Base-by-base conservation (phyloP, 2,797 vertebrate species). In the Chanos chanos region DNA sequence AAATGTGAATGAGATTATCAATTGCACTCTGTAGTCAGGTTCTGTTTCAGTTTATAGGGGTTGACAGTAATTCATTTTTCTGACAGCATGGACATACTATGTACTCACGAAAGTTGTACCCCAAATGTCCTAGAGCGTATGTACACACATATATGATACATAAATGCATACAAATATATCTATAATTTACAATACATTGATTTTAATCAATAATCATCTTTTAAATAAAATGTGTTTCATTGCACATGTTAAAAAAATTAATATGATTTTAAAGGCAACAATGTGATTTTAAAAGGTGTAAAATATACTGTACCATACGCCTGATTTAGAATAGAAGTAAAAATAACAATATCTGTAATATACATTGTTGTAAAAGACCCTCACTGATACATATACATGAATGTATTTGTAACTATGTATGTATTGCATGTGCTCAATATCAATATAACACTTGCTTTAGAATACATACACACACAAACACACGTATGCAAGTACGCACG, bases 191-290 rank as follows among this genome's bases (percentile, higher is more conserved):
- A 87, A 82, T 85, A 89, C 78, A 84, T 75, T 80, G 75, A 87
- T 86, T 67, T 61, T 76, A 63, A 80, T 81, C 82, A 66, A 83
- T 89, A 88, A 90, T 91, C 86, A 90, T 86, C 77, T 85, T 84
- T 88, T 89, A 89, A 89, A 90, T 89, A 91, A 85, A 86, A 73
- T 80, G 77, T 68, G 33, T 68, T 83, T 88, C 87, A 90, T 91
- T 90, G 89, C 89, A 91, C 89, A 84, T 88, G 89, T 90, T 90
- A 89, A 90, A 87, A 86, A 86, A 88, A 88, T 87, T 87, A 88
- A 87, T 84, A 81, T 74, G 79, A 73, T 77, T 78, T 87, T 83
- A 85, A 88, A 90, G 86, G 87, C 86, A 89, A 86, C 85, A 84
- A 81, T 82, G 85, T 88, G 87, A 89, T 87, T 75, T 86, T 66